Evolutionary conservation across 2,797 vertebrate genomes (phyloP), one percentile per base, ranked within the genome.

Genomic region (Paratrypauchen microcephalus): DNA sequence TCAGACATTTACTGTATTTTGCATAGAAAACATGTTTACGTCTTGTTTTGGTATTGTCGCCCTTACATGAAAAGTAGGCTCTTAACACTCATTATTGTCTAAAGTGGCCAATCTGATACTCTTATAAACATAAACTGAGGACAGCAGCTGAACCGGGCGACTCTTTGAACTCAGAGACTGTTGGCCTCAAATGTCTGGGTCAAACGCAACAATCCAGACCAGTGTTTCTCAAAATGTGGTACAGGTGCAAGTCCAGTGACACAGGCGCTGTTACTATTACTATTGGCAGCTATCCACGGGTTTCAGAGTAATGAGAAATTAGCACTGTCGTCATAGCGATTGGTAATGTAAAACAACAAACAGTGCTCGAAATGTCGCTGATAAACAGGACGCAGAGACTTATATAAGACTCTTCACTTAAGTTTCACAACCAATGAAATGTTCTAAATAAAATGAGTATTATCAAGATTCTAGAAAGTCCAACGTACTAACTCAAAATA

Each of bases 101-200:
- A 84, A 81, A 87, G 86, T 88, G 59, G 30, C 19, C 30, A n/a
- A 83, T 81, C 79, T 57, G 30, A 57, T 76, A 68, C 74, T 85
- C 91, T 90, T 91, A 92, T 93, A 93, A 93, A 93, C 88, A 91
- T 88, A 75, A 63, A 72, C 77, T 73, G 67, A 62, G 71, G 71
- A 82, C 79, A 84, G 89, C 92, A 93, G 90, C 92, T 92, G 79
- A 74, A 72, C 69, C 79, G 77, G 86, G 87, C 88, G 70, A 77
- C 67, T 69, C 59, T 74, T 80, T 78, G 78, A 79, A 86, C 77
- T 75, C 69, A 54, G 76, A 84, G 65, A 84, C 70, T 15, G 58
- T 61, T 61, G 60, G 36, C 36, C 61, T 47, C 36, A 45, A 19
- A 19, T 60, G 30, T 36, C 58, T 36, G 58, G 58, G 58, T 60